These are phyloP conservation scores for Holacanthus passer DNA, from an alignment of 2,113 vertebrate genomes.

Conservation along the genomic window DNA sequence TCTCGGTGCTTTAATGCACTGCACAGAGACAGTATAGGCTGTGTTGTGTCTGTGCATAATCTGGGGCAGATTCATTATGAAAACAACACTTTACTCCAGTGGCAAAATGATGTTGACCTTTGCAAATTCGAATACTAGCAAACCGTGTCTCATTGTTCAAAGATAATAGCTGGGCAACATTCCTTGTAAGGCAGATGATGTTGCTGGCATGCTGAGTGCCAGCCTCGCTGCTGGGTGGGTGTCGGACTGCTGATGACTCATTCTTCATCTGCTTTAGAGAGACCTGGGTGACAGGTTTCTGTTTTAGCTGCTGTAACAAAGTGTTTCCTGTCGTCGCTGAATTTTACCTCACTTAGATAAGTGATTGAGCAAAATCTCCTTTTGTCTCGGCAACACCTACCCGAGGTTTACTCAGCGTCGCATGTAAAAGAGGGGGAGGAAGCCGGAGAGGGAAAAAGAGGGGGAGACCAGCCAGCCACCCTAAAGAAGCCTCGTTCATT, in stretches of 20 bases:
- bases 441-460: constrained; percentile 8
- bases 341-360: constrained; percentile 57
- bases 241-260: constrained; percentile 72
- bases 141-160: constrained; percentile 72
- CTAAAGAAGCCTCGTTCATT: constrained; percentile 60
- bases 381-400: constrained; percentile 47
- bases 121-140: constrained; percentile 65
- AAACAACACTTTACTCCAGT: constrained; percentile 76
- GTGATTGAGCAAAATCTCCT: constrained; percentile 46
- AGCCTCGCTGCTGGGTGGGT: constrained; percentile 56
- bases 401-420: constrained; percentile 46
- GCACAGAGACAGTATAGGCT: constrained; percentile 33
- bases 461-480: constrained; percentile 48
- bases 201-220: constrained; percentile 66
- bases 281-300: constrained; percentile 63
- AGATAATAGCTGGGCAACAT: constrained; percentile 75
- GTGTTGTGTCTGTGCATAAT: constrained; percentile 58
- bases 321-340: constrained; percentile 53
- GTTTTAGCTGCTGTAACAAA: constrained; percentile 54
- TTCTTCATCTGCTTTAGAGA: constrained; percentile 52
- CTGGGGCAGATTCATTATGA: constrained; percentile 66
- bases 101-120: constrained; percentile 79
- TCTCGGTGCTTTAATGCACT: constrained; percentile 22
- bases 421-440: constrained; percentile 3
- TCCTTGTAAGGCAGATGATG: constrained; percentile 72